These are phyloP conservation scores for Peromyscus attwateri DNA, from an alignment of 2,797 vertebrate species.

Conservation along the genomic window DNA sequence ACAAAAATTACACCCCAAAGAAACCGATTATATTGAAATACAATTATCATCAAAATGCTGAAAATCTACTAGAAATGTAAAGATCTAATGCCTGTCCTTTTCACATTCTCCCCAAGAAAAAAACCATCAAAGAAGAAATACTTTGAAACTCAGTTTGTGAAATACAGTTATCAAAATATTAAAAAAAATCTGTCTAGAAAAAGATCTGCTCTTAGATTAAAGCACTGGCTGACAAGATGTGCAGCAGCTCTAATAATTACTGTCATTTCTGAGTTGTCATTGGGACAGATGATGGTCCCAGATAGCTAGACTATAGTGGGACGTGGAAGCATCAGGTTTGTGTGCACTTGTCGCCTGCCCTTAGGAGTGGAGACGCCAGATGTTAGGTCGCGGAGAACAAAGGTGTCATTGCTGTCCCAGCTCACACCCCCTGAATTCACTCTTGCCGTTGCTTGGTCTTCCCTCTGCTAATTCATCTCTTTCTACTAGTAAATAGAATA, in stretches of 20 bases:
- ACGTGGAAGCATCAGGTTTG: background rate
- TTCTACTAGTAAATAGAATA: background rate
- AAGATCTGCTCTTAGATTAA: background rate
- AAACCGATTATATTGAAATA: background rate
- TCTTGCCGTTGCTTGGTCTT: background rate
- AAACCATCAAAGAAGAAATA: background rate
- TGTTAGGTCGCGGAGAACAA: background rate
- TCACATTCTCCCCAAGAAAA: background rate
- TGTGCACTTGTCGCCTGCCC: background rate
- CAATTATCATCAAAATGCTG: background rate
- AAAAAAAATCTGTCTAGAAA: background rate
- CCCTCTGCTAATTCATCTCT: background rate
- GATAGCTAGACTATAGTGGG: background rate
- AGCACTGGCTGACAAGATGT: background rate
- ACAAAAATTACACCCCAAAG: background rate
- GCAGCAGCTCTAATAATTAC: background rate
- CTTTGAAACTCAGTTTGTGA: background rate
- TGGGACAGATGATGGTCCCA: background rate
- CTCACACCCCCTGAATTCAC: background rate
- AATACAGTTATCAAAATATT: conserved; percentile 53
- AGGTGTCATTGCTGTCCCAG: background rate
- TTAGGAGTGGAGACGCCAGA: background rate
- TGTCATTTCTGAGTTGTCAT: conserved; percentile 19
- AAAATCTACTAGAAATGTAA: background rate
- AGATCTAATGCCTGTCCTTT: background rate